Percentiles rank a stretch among this genome's conserved stretches.
These are phyloP conservation scores for crab-eating macaque (Macaca fascicularis) DNA, from an alignment of 2,113 vertebrate species.

Conservation along the genomic window T2T-MFA8v1.1 NC_088390.1:89601501-89602000, in stretches of 20 bases:
- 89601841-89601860: rapidly evolving
- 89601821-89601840: neutral
- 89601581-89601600: too few relatives aligned
- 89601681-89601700: neutral
- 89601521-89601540: too few relatives aligned
- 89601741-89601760: neutral
- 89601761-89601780: neutral
- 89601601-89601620: too few relatives aligned
- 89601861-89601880: neutral
- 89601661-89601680: neutral
- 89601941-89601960: neutral
- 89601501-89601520: rapidly evolving
- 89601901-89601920: neutral
- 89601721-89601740: neutral
- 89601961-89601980: neutral
- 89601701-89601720: too few relatives aligned
- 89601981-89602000: neutral
- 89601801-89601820: neutral
- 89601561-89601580: too few relatives aligned
- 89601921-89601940: neutral
- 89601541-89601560: too few relatives aligned
- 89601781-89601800: too few relatives aligned
- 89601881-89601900: neutral
- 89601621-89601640: too few relatives aligned
- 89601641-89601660: neutral